phyloP scores from a whole-genome alignment of 1,140 invertebrate species.

The Lepidurus arcticus region DNA sequence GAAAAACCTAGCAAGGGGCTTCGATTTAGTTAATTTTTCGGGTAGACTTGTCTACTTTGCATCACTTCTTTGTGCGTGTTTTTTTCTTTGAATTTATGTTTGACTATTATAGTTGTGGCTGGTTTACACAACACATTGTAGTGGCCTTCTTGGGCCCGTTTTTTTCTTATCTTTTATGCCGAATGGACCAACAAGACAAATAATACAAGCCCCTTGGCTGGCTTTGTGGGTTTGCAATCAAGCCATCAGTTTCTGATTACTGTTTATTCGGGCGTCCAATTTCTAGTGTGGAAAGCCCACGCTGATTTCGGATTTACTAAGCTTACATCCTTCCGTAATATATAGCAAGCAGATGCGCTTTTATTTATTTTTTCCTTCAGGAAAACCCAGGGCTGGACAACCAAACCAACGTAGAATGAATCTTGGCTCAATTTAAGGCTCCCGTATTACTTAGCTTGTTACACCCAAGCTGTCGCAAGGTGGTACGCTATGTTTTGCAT shows the following conservation, averaged over 20 bases:
- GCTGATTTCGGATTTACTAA: too few relatives aligned
- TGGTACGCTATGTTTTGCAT: too few relatives aligned
- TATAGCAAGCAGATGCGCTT: too few relatives aligned
- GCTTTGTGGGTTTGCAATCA: neutral
- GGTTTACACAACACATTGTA: neutral
- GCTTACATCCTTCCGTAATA: too few relatives aligned
- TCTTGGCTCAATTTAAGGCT: too few relatives aligned
- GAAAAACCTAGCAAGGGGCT: neutral
- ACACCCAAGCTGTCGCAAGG: too few relatives aligned
- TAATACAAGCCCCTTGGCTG: conserved; percentile 13
- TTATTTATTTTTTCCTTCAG: too few relatives aligned
- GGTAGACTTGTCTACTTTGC: too few relatives aligned
- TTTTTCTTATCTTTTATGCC: neutral
- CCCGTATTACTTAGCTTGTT: too few relatives aligned
- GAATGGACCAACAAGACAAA: neutral
- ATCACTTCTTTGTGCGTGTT: neutral
- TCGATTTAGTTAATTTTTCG: neutral
- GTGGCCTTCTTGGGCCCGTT: neutral
- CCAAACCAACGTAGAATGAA: too few relatives aligned
- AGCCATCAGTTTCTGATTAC: neutral
- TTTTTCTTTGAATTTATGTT: neutral
- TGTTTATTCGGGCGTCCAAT: neutral
- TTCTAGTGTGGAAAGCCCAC: too few relatives aligned
- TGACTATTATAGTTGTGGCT: neutral
- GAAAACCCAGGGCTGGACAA: too few relatives aligned